Conservation (phyloP, 2,113 vertebrate genomes). For the Cryptomyrus ogoouensis region DNA sequence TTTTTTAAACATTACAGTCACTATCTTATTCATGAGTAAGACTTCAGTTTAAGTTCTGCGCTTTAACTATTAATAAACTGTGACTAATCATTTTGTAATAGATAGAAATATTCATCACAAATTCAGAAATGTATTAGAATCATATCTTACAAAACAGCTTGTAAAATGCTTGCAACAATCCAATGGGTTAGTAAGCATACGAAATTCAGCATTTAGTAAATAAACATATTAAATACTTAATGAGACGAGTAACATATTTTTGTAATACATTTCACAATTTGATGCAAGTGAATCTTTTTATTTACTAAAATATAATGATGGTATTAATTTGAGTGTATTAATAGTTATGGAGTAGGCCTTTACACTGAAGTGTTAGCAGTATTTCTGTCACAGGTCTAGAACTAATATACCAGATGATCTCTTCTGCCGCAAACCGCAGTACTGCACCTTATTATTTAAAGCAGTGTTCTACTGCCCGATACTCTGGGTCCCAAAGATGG, state of each 20-base stretch:
- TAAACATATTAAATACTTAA: background rate
- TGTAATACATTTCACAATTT: background rate
- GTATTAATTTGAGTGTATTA: background rate
- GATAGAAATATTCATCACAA: background rate
- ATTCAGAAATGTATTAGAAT: background rate
- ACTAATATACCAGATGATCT: background rate
- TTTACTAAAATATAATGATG: background rate
- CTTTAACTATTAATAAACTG: background rate
- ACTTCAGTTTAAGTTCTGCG: background rate
- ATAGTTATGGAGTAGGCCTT: background rate
- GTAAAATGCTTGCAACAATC: background rate
- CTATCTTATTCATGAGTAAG: background rate
- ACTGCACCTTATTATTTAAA: background rate
- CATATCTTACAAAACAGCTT: background rate
- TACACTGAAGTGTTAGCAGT: background rate
- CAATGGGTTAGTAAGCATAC: background rate
- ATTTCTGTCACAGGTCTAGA: background rate
- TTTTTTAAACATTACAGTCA: background rate
- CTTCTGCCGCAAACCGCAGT: background rate
- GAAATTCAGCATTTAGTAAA: background rate
- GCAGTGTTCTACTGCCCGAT: too few relatives aligned
- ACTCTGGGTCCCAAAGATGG: too few relatives aligned
- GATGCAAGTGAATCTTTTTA: background rate
- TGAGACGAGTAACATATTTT: background rate
- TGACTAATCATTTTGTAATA: background rate